Conservation (phyloP, 2,888 invertebrate species). For the Alcis repandata region DNA sequence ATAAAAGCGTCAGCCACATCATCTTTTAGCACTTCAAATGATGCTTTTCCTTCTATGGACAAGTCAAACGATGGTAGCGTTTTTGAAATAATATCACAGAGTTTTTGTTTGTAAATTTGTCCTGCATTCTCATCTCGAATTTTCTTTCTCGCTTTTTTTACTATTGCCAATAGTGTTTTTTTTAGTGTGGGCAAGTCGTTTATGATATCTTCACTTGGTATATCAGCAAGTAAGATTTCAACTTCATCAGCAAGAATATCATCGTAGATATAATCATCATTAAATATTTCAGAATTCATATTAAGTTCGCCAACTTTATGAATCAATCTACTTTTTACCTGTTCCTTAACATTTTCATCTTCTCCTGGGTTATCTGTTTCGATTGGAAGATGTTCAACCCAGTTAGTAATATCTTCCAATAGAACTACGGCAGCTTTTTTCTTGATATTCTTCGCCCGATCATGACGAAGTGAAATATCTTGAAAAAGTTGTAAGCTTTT, state of each 20-base stretch:
- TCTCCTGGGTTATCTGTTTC: slow-evolving; percentile 43
- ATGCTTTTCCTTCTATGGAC: slow-evolving; percentile 54
- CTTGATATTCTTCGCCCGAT: slow-evolving; percentile 2
- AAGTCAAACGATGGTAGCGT: slow-evolving; percentile 53
- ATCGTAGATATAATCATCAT: slow-evolving; percentile 61
- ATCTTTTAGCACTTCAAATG: slow-evolving; percentile 66
- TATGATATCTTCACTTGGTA: slow-evolving; percentile 35
- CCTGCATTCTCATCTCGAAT: slow-evolving; percentile 55
- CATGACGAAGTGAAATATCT: slow-evolving; percentile 40
- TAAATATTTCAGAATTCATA: slow-evolving; percentile 62
- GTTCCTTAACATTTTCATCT: slow-evolving; percentile 53
- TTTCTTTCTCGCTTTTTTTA: slow-evolving; percentile 54
- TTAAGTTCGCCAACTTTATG: slow-evolving; percentile 63
- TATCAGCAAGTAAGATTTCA: slow-evolving; percentile 51
- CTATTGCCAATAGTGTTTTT: slow-evolving; percentile 52
- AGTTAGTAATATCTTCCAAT: slow-evolving; percentile 53
- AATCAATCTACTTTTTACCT: slow-evolving; percentile 54
- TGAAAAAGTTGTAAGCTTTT: slow-evolving; percentile 48
- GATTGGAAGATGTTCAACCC: slow-evolving; percentile 57
- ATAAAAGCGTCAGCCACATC: slow-evolving; percentile 70
- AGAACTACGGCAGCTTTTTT: slow-evolving; percentile 52
- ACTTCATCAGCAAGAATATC: slow-evolving; percentile 61
- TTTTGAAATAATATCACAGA: slow-evolving; percentile 62
- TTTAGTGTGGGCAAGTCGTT: slow-evolving; percentile 50
- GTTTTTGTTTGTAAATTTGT: slow-evolving; percentile 60